phyloP scores from a whole-genome alignment of 2,888 invertebrate species.

The Xanthorhoe spadicearia region DNA sequence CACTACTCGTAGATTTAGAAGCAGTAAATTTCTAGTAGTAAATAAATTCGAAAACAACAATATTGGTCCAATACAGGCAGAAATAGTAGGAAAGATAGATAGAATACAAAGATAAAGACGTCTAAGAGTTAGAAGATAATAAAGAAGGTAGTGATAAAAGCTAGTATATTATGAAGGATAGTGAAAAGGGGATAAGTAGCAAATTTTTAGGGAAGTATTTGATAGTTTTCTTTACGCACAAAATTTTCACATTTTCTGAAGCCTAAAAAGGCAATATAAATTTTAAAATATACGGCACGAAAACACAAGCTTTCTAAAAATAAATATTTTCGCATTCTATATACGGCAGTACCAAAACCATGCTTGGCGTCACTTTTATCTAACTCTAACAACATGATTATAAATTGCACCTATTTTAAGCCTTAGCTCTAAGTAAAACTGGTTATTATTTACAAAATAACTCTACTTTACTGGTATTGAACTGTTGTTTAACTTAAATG shows the following conservation, averaged over 20 bases:
- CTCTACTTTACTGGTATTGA: constrained; percentile 42
- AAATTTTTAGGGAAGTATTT: not conserved
- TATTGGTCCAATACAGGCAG: constrained; percentile 72
- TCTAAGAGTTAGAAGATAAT: constrained; percentile 18
- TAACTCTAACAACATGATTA: constrained; percentile 32
- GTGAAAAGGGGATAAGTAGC: not conserved
- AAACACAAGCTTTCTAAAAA: constrained; percentile 56
- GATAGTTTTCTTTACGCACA: not conserved
- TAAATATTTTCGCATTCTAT: constrained; percentile 54
- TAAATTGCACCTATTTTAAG: constrained; percentile 45
- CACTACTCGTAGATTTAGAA: constrained; percentile 47
- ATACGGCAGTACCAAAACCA: constrained; percentile 59
- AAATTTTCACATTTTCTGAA: constrained; percentile 19
- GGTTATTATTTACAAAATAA: constrained; percentile 54
- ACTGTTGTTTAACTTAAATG: constrained; percentile 37
- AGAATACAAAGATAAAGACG: constrained; percentile 25
- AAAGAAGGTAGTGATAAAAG: constrained; percentile 11
- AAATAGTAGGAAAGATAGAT: constrained; percentile 45
- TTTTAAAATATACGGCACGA: constrained; percentile 27
- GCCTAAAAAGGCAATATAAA: constrained; percentile 32
- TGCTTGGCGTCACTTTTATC: constrained; percentile 38
- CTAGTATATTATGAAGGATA: constrained; percentile 6
- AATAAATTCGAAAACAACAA: constrained; percentile 71
- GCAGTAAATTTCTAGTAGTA: constrained; percentile 63
- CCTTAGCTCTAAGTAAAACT: constrained; percentile 50